phyloP scores from a whole-genome alignment of 2,113 vertebrate species.

The Cavia aperea region DNA sequence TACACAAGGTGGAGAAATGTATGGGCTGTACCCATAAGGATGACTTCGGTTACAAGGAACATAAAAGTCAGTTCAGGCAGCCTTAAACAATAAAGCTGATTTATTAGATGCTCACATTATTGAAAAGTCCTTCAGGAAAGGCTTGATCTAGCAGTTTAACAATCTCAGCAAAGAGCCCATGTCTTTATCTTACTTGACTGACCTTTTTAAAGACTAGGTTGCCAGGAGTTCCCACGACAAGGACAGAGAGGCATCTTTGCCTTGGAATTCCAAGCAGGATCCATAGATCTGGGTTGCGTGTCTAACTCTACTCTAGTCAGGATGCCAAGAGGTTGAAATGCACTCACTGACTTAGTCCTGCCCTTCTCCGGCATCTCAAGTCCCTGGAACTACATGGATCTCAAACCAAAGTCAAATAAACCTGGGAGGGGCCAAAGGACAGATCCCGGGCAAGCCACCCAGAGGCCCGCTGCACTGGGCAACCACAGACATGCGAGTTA shows the following conservation, averaged over 20 bases:
- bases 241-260: not conserved
- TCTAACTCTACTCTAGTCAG: not conserved
- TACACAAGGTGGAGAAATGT: slow-evolving; percentile 48
- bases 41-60: slow-evolving; percentile 50
- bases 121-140: slow-evolving; percentile 61
- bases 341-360: not conserved
- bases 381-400: not conserved
- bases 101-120: not conserved
- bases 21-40: slow-evolving; percentile 18
- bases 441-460: not conserved
- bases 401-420: not conserved
- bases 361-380: not conserved
- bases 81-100: slow-evolving; percentile 28
- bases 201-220: slow-evolving; percentile 8
- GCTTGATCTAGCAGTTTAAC: slow-evolving; percentile 63
- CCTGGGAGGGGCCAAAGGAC: not conserved
- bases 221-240: not conserved
- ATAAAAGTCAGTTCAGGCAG: slow-evolving; percentile 43
- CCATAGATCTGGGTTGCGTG: not conserved
- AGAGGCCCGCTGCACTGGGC: not conserved
- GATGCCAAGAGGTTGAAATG: not conserved
- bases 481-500: not conserved
- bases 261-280: not conserved
- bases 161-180: not conserved
- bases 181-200: not conserved